Evolutionary conservation across 1,140 invertebrate genomes (phyloP).

Genomic region (Heliconius melpomene): DNA sequence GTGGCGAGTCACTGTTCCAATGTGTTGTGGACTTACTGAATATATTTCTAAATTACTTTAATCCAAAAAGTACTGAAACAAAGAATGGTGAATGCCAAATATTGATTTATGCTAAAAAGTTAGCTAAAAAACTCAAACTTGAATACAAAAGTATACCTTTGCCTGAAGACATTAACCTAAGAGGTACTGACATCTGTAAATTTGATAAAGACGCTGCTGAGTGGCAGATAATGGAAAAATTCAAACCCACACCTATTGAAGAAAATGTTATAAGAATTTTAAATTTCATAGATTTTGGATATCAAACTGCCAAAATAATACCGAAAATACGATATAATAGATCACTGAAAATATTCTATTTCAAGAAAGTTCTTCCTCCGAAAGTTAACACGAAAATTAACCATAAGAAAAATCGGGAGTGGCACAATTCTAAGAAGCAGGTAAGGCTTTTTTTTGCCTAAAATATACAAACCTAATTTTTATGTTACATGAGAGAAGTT

Average conservation of each 20-base stretch:
- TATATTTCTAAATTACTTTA: constrained; percentile 72
- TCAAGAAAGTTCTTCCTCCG: constrained; percentile 62
- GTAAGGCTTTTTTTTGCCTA: constrained; percentile 43
- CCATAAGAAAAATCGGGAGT: constrained; percentile 69
- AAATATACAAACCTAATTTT: too few species aligned
- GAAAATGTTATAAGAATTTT: constrained; percentile 85
- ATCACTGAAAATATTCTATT: constrained; percentile 77
- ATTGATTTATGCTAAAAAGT: constrained; percentile 55
- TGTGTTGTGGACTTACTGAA: constrained; percentile 78
- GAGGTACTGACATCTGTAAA: constrained; percentile 85
- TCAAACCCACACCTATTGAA: constrained; percentile 82
- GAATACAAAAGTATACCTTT: constrained; percentile 84
- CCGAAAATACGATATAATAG: constrained; percentile 83
- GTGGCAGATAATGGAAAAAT: constrained; percentile 84
- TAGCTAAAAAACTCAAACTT: constrained; percentile 73
- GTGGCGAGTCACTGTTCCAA: constrained; percentile 75
- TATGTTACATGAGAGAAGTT: too few species aligned
- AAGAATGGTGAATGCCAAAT: constrained; percentile 51
- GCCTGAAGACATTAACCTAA: constrained; percentile 87
- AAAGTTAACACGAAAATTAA: constrained; percentile 67
- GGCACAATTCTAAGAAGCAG: constrained; percentile 72
- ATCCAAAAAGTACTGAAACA: constrained; percentile 52
- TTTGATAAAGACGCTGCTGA: constrained; percentile 85
- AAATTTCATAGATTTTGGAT: constrained; percentile 88
- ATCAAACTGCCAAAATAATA: constrained; percentile 84